Evolutionary conservation across 2,113 vertebrate species (phyloP).

Genomic region (Ursus arctos): DNA sequence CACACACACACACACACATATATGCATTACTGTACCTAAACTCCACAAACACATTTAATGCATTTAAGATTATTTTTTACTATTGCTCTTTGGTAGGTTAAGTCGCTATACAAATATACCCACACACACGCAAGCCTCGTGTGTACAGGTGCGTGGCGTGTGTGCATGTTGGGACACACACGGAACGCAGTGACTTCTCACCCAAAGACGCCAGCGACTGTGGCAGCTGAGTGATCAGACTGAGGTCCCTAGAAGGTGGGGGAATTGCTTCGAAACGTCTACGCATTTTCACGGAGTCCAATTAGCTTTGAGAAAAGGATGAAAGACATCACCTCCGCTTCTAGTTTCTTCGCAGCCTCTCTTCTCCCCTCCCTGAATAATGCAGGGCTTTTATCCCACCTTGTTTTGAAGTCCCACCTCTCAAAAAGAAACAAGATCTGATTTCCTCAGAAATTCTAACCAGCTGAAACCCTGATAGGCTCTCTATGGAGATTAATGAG

Average conservation of each 20-base stretch:
- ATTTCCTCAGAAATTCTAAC: constrained; percentile 37
- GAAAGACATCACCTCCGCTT: neutral
- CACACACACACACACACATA: neutral
- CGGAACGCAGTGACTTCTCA: neutral
- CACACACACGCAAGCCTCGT: neutral
- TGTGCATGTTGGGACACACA: neutral
- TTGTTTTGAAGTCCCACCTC: neutral
- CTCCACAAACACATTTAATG: neutral
- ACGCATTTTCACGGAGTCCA: neutral
- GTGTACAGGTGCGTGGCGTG: rapidly evolving
- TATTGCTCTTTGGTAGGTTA: neutral
- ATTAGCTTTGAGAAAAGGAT: neutral
- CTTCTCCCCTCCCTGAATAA: neutral
- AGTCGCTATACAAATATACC: neutral
- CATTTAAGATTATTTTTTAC: neutral
- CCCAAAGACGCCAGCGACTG: neutral
- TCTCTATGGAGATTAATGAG: constrained; percentile 28
- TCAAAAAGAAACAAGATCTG: neutral
- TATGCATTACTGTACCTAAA: neutral
- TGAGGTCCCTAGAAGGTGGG: too few relatives aligned
- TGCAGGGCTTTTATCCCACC: neutral
- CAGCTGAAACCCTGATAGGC: neutral
- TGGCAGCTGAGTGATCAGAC: neutral
- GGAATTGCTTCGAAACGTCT: neutral
- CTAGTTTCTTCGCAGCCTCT: neutral